Evolutionary conservation across 2,797 vertebrate genomes (phyloP).

Genomic region (Psittacula derbiana): DNA sequence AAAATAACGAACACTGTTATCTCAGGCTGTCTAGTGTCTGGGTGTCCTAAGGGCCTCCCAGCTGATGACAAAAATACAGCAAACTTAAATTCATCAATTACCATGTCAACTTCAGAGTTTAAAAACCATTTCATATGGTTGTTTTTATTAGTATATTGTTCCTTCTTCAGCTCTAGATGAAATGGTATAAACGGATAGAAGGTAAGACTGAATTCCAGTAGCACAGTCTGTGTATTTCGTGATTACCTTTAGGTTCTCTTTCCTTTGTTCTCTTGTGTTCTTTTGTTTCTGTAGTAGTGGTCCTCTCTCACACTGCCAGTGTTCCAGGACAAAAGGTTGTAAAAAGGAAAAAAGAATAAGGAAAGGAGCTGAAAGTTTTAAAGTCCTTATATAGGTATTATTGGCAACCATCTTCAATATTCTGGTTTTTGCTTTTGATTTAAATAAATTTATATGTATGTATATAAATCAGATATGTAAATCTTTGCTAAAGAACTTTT

Average conservation of each 20-base stretch:
- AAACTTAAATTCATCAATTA: background rate
- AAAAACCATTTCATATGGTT: background rate
- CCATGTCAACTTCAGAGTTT: background rate
- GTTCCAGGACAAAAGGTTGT: background rate
- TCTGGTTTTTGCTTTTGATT: background rate
- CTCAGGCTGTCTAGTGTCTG: background rate
- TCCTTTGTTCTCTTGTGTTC: background rate
- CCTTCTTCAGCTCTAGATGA: background rate
- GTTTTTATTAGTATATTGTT: background rate
- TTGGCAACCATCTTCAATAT: background rate
- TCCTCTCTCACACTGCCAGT: background rate
- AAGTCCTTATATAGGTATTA: background rate
- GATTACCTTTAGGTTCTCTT: background rate
- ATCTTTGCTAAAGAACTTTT: background rate
- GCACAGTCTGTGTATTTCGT: background rate
- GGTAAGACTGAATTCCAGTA: background rate
- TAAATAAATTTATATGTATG: background rate
- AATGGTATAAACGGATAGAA: background rate
- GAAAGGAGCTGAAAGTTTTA: background rate
- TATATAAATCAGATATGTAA: background rate
- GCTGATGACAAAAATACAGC: background rate
- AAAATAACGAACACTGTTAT: background rate
- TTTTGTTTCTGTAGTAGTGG: background rate
- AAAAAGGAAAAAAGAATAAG: background rate
- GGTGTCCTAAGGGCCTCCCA: background rate